Evolutionary conservation across 2,113 vertebrate genomes (phyloP), one percentile per base, ranked within the genome.

Genomic region (Murina feae): DNA sequence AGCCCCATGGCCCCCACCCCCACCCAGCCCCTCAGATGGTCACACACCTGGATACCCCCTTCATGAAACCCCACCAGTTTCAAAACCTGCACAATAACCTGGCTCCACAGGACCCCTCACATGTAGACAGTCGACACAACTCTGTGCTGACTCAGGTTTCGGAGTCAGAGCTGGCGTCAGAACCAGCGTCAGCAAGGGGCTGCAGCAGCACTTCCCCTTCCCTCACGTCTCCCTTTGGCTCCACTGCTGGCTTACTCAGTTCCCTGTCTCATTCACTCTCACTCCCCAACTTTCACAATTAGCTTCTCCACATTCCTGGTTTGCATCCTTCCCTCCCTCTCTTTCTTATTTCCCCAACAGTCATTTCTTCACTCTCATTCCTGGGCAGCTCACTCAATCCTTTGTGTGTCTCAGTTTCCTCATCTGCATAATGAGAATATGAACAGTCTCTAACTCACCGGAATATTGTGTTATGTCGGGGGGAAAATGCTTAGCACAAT

Each of bases 351-450:
- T 14, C 18, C 11, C 12, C 30, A 58, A 35, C 9, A 35, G 69
- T 9, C n/a, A 94, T 97, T 96, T 97, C 94, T 93, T 91, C 91
- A 95, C 47, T 90, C 21, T 92, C 89, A 86, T 97, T 96, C 91
- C 91, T 93, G 83, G 47, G 69, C 28, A 92, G 81, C 21, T 60
- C 66, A 84, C 76, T 90, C 2, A 6, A 51, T 23, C 81, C 35
- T 66, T 47, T 53, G 49, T 75, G 60, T 74, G 53, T 92, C 68
- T 76, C 37, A 44, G 60, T 92, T 90, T 92, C 44, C 35, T 93
- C 63, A 82, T 86, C 37, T 35, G 66, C 39, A 28, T 80, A 81
- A 72, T 28, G 44, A 95, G 51, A 83, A 32, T 65, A 80, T 32
- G 89, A 95, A 69, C 69, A 32, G n/a, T 89, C 20, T 68, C 74